Evolutionary conservation across 2,888 invertebrate species (phyloP).

Genomic region (Lasioglossum pauxillum): DNA sequence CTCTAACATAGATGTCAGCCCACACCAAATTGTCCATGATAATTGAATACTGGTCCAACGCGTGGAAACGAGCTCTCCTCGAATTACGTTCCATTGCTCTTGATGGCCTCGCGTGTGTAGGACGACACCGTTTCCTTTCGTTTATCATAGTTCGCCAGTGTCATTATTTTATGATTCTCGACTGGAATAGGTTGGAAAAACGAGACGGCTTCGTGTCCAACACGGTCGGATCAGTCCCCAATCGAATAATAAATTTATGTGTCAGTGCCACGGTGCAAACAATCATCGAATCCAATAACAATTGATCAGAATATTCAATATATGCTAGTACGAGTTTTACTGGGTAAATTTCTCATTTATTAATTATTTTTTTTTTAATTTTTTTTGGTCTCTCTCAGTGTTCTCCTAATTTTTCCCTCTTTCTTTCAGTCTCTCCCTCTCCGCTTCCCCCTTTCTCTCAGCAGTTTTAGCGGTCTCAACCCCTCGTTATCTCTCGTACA

Average conservation of each 20-base stretch:
- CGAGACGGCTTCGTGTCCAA: constrained; percentile 15
- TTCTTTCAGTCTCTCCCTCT: constrained; percentile 42
- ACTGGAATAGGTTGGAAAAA: background rate
- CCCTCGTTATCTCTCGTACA: constrained; percentile 59
- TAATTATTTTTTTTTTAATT: constrained; percentile 12
- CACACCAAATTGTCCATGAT: constrained; percentile 84
- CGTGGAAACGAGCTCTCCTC: constrained; percentile 57
- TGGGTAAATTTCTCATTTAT: constrained; percentile 61
- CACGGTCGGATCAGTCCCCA: constrained; percentile 42
- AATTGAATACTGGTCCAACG: constrained; percentile 74
- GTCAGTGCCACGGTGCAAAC: constrained; percentile 84
- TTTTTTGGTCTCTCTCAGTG: constrained; percentile 33
- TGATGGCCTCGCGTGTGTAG: constrained; percentile 36
- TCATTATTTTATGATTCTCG: constrained; percentile 1
- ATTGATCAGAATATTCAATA: constrained; percentile 77
- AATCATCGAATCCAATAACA: constrained; percentile 83
- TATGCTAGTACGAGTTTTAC: constrained; percentile 76
- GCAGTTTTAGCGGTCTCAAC: constrained; percentile 42
- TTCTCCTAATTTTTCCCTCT: constrained; percentile 29
- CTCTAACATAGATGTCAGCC: constrained; percentile 84
- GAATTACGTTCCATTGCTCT: constrained; percentile 44
- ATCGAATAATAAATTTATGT: constrained; percentile 76
- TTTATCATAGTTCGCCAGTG: background rate
- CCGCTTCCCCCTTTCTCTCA: constrained; percentile 39
- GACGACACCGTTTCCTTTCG: constrained; percentile 40